Base-by-base conservation (phyloP, 2,113 vertebrate genomes). In the Spheniscus mendiculus region DNA sequence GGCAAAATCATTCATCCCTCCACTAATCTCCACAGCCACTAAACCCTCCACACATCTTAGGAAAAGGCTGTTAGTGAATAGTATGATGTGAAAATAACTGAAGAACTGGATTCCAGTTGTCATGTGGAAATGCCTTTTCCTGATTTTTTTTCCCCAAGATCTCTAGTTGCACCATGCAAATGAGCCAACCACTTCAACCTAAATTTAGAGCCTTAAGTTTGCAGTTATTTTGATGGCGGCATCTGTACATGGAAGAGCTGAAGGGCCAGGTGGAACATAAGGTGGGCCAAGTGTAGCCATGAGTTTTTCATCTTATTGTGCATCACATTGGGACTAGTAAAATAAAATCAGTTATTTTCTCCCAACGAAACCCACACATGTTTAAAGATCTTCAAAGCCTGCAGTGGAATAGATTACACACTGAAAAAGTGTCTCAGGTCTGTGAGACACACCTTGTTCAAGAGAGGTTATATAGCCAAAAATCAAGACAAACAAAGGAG, bases 391-490 rank as follows among this genome's bases (percentile, higher is more conserved):
- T 96, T 73, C 84, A 83, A 80, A 95, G 59, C 62, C 45, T 83
- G 38, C 40, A 91, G 38, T 70, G 45, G 55, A 94, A 95, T 80
- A 94, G 80, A 83, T 77, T 80, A 36, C 34, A 52, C 26, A 67
- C 29, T 36, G 50, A 77, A 85, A 76, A 91, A 62, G 6, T 71
- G 34, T 91, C 32, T 87, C 26, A 77, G 18, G 23, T 86, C 85
- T 93, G 26, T 11, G 45, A 97, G 84, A 83, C 87, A 80, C 66
- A 53, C 50, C 93, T 95, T 80, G n/a, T 63, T 93, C 71, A 83
- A 45, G 73, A 66, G 34, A 55, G 11, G 19, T 38, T 76, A 38
- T 77, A 21, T 7, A 87, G 73, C 15, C 53, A 77, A 95, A 92
- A 62, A 53, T 40, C 29, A 87, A 55, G 92, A 77, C 93, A 96